phyloP scores from a whole-genome alignment of 2,113 vertebrate genomes.

The Lethenteron reissneri region DNA sequence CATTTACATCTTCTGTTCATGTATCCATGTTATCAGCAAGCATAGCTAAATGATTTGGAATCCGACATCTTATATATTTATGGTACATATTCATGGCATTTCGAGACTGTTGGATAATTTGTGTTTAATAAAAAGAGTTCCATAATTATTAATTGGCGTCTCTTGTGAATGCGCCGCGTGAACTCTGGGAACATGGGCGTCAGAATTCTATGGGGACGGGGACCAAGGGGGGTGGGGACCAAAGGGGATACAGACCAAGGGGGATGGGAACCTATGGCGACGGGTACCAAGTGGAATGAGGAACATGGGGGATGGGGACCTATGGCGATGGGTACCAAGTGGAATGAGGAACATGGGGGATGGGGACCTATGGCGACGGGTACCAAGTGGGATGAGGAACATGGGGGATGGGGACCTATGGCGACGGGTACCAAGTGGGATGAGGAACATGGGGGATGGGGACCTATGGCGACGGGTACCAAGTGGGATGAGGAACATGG shows the following conservation, averaged over 20 bases:
- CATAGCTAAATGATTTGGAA: too few species aligned
- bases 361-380: neutral
- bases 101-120: constrained; percentile 5
- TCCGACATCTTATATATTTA: too few species aligned
- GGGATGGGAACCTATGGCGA: neutral
- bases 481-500: neutral
- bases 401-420: neutral
- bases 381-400: neutral
- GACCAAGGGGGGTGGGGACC: neutral
- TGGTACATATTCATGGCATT: neutral
- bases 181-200: neutral
- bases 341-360: neutral
- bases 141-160: neutral
- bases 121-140: constrained; percentile 5
- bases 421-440: neutral
- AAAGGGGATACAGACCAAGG: neutral
- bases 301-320: neutral
- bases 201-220: neutral
- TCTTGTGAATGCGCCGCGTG: neutral
- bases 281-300: neutral
- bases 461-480: neutral
- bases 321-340: neutral
- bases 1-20: too few species aligned
- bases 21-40: too few species aligned
- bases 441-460: neutral